These are phyloP conservation scores for Sparus aurata DNA, from an alignment of 2,797 vertebrate genomes.

Conservation along the genomic window DNA sequence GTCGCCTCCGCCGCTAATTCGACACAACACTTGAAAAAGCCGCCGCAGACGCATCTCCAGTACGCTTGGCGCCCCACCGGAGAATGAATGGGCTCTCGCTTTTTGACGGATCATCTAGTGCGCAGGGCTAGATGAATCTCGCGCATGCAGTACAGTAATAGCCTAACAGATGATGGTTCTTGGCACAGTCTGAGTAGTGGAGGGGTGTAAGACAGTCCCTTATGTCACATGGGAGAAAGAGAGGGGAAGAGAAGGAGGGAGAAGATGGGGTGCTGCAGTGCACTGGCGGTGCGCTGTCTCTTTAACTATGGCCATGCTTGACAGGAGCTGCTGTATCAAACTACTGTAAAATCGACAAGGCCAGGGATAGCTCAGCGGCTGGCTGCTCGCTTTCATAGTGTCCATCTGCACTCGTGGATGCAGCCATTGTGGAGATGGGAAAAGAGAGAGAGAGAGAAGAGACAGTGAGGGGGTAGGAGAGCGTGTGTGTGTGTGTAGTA, in stretches of 20 bases:
- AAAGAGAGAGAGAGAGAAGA: constrained; percentile 25
- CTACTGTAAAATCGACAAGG: constrained; percentile 79
- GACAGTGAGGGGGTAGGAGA: constrained; percentile 49
- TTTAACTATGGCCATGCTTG: constrained; percentile 77
- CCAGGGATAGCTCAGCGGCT: constrained; percentile 59
- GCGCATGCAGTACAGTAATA: constrained; percentile 77
- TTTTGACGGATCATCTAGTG: constrained; percentile 63
- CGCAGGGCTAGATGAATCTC: constrained; percentile 58
- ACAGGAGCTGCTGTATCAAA: constrained; percentile 78
- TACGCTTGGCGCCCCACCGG: constrained; percentile 30
- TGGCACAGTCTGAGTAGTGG: constrained; percentile 74
- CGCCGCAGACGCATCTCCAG: constrained; percentile 34
- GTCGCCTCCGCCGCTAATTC: constrained; percentile 41
- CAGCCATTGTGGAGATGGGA: constrained; percentile 43
- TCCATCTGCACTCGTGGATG: constrained; percentile 67
- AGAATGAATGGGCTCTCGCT: constrained; percentile 66
- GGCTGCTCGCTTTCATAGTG: constrained; percentile 59
- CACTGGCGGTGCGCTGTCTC: constrained; percentile 75
- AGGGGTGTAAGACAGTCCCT: constrained; percentile 84
- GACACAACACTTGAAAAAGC: constrained; percentile 53
- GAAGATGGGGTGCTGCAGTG: constrained; percentile 77
- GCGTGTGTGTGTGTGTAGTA: constrained; percentile 22
- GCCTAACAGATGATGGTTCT: constrained; percentile 82
- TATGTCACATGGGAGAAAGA: constrained; percentile 79
- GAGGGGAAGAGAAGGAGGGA: constrained; percentile 49